These are phyloP conservation scores for Cassiopea xamachana DNA, from an alignment of 30 jellyfish, hydroid and myxozoan species.

Conservation along the genomic window DNA sequence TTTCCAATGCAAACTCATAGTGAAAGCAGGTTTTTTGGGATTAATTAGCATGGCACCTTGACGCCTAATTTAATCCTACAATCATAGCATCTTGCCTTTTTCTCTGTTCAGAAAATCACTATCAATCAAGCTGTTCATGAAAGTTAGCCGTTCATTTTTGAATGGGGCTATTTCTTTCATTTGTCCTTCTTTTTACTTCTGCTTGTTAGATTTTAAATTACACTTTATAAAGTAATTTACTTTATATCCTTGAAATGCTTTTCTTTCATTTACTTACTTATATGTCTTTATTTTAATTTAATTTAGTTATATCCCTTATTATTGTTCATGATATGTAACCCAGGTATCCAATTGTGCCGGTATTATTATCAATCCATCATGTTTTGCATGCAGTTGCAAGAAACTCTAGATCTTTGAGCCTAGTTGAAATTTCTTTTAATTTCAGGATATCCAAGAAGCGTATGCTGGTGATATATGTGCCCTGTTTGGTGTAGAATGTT, in stretches of 20 bases:
- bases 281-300: too few relatives aligned
- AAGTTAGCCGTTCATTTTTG: neutral
- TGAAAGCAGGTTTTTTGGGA: neutral
- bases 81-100: neutral
- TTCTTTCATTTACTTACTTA: neutral
- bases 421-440: neutral
- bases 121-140: neutral
- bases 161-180: neutral
- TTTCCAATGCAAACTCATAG: neutral
- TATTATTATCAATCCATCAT: too few relatives aligned
- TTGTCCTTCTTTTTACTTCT: neutral
- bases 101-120: neutral
- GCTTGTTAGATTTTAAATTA: neutral
- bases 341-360: too few relatives aligned
- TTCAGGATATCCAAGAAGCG: slow-evolving; percentile 94
- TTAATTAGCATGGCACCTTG: neutral
- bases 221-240: neutral
- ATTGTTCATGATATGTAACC: too few relatives aligned
- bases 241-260: neutral
- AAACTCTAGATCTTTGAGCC: neutral
- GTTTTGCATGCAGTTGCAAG: too few relatives aligned
- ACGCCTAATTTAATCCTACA: neutral
- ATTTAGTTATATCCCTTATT: too few relatives aligned
- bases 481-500: slow-evolving; percentile 97
- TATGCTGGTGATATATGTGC: slow-evolving; percentile 99